phyloP scores from a whole-genome alignment of 2,797 vertebrate species.

The Phoebastria nigripes region DNA sequence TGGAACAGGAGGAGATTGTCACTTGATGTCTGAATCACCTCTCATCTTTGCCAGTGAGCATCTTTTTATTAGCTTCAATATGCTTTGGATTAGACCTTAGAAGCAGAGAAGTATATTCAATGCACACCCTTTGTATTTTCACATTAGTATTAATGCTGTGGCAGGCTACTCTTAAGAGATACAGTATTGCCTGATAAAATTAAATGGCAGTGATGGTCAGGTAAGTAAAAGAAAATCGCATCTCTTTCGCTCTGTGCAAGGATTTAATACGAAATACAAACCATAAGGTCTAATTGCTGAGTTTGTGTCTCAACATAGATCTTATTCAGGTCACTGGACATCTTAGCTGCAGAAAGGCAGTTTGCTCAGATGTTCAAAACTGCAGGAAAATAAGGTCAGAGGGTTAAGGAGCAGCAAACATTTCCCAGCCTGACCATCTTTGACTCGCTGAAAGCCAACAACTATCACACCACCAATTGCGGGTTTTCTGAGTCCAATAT shows the following conservation, averaged over 20 bases:
- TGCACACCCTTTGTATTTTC: neutral
- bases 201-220: neutral
- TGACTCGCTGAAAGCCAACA: neutral
- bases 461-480: neutral
- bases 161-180: neutral
- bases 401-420: neutral
- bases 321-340: neutral
- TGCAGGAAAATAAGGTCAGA: neutral
- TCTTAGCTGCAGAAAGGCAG: neutral
- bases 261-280: neutral
- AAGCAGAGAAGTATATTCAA: neutral
- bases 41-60: neutral
- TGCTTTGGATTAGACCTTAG: neutral
- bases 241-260: neutral
- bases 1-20: slow-evolving; percentile 32
- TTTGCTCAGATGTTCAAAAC: neutral
- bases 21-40: slow-evolving; percentile 54
- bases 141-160: neutral
- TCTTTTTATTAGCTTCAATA: slow-evolving; percentile 22
- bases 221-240: neutral
- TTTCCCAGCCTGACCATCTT: neutral
- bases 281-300: neutral
- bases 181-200: neutral
- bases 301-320: neutral
- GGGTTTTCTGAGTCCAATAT: neutral